Base-by-base conservation (phyloP, 2,888 invertebrate genomes). In the Lasioglossum zephyrum region DNA sequence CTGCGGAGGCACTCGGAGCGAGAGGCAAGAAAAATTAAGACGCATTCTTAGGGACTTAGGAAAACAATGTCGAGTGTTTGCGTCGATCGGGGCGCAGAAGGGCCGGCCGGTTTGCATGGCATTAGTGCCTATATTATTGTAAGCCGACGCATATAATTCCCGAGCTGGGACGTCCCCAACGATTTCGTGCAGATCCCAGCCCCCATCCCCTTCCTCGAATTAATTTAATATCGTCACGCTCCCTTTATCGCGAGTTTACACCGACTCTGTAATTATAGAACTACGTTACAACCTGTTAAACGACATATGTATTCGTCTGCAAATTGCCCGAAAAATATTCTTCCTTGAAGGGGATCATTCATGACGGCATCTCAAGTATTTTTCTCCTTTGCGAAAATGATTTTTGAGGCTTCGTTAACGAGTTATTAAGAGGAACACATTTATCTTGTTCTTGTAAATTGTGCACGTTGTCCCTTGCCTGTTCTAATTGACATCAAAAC, bases 101-200 rank as follows among this genome's bases (percentile, higher is more conserved):
- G 31, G 31, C 31, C 31, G 44, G 57, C 5, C 85, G 87, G 92
- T 94, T 93, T 94, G 93, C 93, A 94, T 93, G 90, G 93, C 93
- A 94, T 94, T 94, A 94, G 92, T 86, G 79, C 93, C 88, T 87
- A 92, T 94, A 93, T 94, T 94, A 94, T 94, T 94, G 91, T 93
- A 94, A 94, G 94, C 93, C 89, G 92, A 89, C 93, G 93, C 92
- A 92, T 92, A 93, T 94, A 93, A 94, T 93, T 93, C 91, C 91
- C 92, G 53, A 13, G 70, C 53, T 47, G 57, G 57, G 47, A 22
- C 41, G 36, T n/a, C 82, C 77, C 72, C 63, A 75, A 77, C 82
- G 60, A 89, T 84, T 80, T 84, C 79, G 13, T 69, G 70, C 72
- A 53, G 78, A 47, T 77, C 83, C 89, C 83, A 53, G 26, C 4